These are phyloP conservation scores for Dipus sagitta DNA, from an alignment of 2,797 vertebrate species.

Conservation along the genomic window DNA sequence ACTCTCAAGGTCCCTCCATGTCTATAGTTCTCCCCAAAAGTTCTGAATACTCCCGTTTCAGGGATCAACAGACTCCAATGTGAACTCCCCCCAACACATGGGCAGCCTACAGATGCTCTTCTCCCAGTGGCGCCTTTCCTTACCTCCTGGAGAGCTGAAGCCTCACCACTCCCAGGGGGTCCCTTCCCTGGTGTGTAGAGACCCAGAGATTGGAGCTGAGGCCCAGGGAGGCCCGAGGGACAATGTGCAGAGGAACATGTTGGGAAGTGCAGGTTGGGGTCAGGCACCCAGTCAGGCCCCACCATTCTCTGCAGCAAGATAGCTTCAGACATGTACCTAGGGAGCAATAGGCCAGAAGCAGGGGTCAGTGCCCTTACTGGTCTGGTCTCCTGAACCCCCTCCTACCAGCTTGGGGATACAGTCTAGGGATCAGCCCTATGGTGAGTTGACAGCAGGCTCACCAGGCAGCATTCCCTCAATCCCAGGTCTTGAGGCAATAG, in stretches of 20 bases:
- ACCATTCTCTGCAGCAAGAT: slow-evolving; percentile 70
- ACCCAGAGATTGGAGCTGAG: background rate
- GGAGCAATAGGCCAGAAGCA: background rate
- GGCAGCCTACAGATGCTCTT: background rate
- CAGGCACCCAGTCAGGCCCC: background rate
- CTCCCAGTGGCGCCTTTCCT: background rate
- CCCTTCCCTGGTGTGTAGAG: background rate
- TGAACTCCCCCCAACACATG: background rate
- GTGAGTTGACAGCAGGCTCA: background rate
- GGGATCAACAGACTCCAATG: background rate
- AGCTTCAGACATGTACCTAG: slow-evolving; percentile 78
- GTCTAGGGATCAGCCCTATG: background rate
- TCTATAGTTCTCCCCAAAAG: background rate
- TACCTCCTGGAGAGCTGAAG: slow-evolving; percentile 56
- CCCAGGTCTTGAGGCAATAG: background rate
- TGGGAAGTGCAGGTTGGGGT: background rate
- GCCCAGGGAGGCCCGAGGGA: too few relatives aligned
- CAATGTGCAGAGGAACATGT: fast-evolving
- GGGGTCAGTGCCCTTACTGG: background rate
- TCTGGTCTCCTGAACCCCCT: too few relatives aligned
- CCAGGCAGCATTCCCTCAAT: background rate
- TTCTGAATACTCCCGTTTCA: background rate
- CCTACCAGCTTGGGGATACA: background rate
- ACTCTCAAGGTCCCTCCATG: background rate
- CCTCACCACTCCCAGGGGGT: slow-evolving; percentile 17